These are phyloP conservation scores for Pterobdella sp. DNA, from an alignment of 2,888 invertebrate species.

Conservation along the genomic window DNA sequence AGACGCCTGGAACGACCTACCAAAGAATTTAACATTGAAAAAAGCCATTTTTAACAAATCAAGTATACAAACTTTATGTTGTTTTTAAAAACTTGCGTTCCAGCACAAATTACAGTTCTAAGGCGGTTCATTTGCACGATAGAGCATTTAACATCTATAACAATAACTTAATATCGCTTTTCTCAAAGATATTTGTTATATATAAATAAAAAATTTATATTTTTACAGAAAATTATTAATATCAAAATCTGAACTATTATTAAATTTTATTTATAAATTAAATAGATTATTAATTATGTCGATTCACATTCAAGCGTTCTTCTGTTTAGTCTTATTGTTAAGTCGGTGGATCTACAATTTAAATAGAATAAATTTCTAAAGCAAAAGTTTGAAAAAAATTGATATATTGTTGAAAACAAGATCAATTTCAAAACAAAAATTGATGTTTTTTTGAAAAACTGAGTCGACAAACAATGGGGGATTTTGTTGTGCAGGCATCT, in stretches of 20 bases:
- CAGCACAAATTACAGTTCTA: neutral
- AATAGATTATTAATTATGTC: neutral
- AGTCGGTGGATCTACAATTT: neutral
- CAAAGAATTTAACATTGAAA: no score
- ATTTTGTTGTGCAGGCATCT: constrained; percentile 13
- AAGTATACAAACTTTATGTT: neutral
- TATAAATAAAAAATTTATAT: neutral
- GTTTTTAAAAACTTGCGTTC: neutral
- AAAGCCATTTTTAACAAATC: neutral
- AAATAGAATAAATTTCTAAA: no score
- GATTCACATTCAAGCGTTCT: neutral
- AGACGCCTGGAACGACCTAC: neutral
- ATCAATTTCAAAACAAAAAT: neutral
- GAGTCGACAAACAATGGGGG: constrained; percentile 12
- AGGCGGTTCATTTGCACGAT: neutral
- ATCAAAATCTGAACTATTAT: neutral
- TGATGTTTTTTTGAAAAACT: neutral
- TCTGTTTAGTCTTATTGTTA: neutral
- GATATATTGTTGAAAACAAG: neutral
- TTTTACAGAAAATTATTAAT: neutral
- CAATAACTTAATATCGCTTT: neutral
- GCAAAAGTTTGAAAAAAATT: neutral
- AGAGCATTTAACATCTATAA: neutral
- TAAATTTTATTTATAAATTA: neutral
- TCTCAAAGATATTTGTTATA: neutral